phyloP scores from a whole-genome alignment of 2,888 invertebrate species.

The Augochlorella aurata region DNA sequence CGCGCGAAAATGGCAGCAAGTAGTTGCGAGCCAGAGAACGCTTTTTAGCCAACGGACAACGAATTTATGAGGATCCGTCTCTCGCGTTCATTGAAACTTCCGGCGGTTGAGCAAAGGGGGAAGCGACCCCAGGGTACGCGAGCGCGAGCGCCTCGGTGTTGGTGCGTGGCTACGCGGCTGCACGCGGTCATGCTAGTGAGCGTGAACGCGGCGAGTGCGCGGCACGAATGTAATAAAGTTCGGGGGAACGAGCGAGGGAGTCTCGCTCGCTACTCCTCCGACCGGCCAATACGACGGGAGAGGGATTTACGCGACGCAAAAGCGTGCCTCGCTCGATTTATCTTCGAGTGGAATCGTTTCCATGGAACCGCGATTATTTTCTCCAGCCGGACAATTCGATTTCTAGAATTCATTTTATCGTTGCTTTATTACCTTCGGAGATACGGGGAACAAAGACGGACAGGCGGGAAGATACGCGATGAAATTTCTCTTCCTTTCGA shows the following conservation, averaged over 20 bases:
- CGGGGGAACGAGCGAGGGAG: constrained; percentile 49
- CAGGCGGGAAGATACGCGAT: no score
- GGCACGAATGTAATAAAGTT: constrained; percentile 55
- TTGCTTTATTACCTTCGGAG: not conserved
- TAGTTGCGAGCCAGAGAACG: constrained; percentile 51
- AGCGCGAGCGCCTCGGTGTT: constrained; percentile 23
- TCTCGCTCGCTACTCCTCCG: constrained; percentile 14
- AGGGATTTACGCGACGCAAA: constrained; percentile 37
- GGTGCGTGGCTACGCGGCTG: not conserved
- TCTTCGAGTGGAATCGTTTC: constrained; percentile 10
- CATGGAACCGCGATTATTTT: constrained; percentile 6
- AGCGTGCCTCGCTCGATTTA: constrained; percentile 29
- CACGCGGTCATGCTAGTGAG: not conserved
- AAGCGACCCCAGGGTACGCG: constrained; percentile 52
- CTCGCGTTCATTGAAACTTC: constrained; percentile 78
- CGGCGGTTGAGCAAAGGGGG: constrained; percentile 70
- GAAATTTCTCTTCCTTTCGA: no score
- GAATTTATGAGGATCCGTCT: constrained; percentile 76
- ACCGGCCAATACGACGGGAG: constrained; percentile 15
- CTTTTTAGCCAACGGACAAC: constrained; percentile 69
- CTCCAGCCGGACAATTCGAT: not conserved
- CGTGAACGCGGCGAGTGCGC: constrained; percentile 24
- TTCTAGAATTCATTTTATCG: not conserved
- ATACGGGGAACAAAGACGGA: not conserved
- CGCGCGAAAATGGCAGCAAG: constrained; percentile 35